Base-by-base conservation (phyloP, 2,888 invertebrate genomes). In the Trichogramma dendrolimi region DNA sequence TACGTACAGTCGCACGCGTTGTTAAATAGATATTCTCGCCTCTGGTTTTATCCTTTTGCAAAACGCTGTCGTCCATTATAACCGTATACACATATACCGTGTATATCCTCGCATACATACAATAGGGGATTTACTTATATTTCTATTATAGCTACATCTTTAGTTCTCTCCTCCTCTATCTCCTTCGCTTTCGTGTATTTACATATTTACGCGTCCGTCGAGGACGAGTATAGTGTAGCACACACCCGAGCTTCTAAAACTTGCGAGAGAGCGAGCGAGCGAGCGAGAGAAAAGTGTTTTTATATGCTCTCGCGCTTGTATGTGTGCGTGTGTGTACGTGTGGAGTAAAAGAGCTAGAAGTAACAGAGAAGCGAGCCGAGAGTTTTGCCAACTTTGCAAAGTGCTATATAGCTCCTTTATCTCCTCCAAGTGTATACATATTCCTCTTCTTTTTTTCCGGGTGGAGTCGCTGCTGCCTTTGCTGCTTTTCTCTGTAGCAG, bases 191-290 rank as follows among this genome's bases (percentile, higher is more conserved):
- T 47, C 55, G 43, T 48, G 55, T 69, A 74, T 75, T 74, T 75
- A 72, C 74, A 73, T 75, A 74, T 75, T 75, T 74, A 71, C 71
- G 46, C 64, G 63, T 27, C 27, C 57, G 64, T 60, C 58, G 54
- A 57, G 65, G 59, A 49, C 64, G 7, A 52, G 50, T 27, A 27
- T 27, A 27, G 27, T 27, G 27, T 27, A 27, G 27, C 27, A 27
- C 27, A 27, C 27, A 27, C 27, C 27, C 27, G 27, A 27, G 27
- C 27, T 27, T 27, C 27, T 27, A 27, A 27, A 27, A 27, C 27
- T 27, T 27, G 27, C 27, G 27, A 14, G 14, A 2, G 27, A 14
- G 14, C 14, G 1, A 14, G 14, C 14, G 14, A 27, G 27, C 27
- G 27, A 27, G 27, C 27, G 27, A 27, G 27, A 27, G 27, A 27